These are phyloP conservation scores for Leucoraja ocellata DNA, from an alignment of 2,797 vertebrate genomes.

Conservation along the genomic window DNA sequence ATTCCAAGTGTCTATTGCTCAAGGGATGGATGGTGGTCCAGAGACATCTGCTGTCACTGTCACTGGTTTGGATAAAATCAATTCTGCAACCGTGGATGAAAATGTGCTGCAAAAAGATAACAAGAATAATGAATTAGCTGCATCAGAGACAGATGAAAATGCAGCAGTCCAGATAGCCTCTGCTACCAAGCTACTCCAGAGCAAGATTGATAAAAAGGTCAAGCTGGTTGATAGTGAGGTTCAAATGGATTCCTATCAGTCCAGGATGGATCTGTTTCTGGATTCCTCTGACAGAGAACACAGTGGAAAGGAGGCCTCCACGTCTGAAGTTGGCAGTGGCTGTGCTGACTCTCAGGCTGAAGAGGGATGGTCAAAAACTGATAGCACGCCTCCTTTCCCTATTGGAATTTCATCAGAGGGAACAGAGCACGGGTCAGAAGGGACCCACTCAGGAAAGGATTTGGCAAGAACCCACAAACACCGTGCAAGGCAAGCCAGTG, in stretches of 20 bases:
- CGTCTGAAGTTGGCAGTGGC: slow-evolving; percentile 60
- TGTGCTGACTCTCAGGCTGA: slow-evolving; percentile 71
- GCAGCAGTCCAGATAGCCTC: slow-evolving; percentile 47
- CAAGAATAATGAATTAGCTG: slow-evolving; percentile 40
- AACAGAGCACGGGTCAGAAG: slow-evolving; percentile 75
- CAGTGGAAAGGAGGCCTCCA: slow-evolving; percentile 53
- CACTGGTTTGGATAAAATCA: slow-evolving; percentile 52
- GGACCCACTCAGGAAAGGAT: slow-evolving; percentile 69
- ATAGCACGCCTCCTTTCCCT: slow-evolving; percentile 72
- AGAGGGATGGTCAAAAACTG: slow-evolving; percentile 70
- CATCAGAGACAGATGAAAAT: slow-evolving; percentile 37
- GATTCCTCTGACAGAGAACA: slow-evolving; percentile 57
- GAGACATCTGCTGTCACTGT: slow-evolving; percentile 51
- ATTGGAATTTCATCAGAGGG: slow-evolving; percentile 77
- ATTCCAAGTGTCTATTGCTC: slow-evolving; percentile 74
- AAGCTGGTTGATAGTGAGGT: slow-evolving; percentile 48
- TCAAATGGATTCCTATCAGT: slow-evolving; percentile 54
- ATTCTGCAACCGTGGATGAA: slow-evolving; percentile 45
- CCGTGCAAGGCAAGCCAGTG: slow-evolving; percentile 83
- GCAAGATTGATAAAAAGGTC: slow-evolving; percentile 58
- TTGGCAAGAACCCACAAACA: slow-evolving; percentile 83
- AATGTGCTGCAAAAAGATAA: slow-evolving; percentile 44
- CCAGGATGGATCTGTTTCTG: slow-evolving; percentile 71
- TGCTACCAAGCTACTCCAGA: slow-evolving; percentile 52
- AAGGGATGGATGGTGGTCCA: slow-evolving; percentile 51